Conservation (phyloP, 1,140 invertebrate species). For the Akabosia matsudoensis region DNA sequence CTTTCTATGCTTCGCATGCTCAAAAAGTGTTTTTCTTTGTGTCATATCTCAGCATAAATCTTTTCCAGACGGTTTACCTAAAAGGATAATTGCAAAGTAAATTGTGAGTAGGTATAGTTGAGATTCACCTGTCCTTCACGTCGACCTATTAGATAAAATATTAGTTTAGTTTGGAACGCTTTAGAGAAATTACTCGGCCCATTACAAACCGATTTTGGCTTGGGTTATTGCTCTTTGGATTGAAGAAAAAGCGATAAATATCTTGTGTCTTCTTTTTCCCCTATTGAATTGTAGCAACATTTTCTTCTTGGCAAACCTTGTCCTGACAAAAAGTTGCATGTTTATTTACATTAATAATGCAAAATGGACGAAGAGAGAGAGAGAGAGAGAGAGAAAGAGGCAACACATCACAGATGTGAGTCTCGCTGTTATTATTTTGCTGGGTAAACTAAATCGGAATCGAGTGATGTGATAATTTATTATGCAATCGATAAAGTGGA, state of each 20-base stretch:
- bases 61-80: not conserved
- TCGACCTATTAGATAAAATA: too few species aligned
- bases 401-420: not conserved
- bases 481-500: slow-evolving; percentile 20
- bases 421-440: not conserved
- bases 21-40: not conserved
- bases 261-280: too few species aligned
- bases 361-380: not conserved
- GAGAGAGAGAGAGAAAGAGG: not conserved
- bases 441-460: not conserved
- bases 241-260: not conserved
- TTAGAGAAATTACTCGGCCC: too few species aligned
- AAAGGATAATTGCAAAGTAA: too few species aligned
- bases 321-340: not conserved
- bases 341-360: slow-evolving; percentile 18
- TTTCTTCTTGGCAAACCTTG: too few species aligned
- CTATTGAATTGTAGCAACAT: too few species aligned
- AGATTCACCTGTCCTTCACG: not conserved
- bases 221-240: not conserved
- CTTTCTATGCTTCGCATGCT: too few species aligned
- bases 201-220: too few species aligned
- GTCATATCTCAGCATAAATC: not conserved
- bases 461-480: slow-evolving; percentile 14
- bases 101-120: too few species aligned
- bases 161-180: not conserved